Conservation (phyloP, 2,797 vertebrate species). For the Anguilla pacifica region DNA sequence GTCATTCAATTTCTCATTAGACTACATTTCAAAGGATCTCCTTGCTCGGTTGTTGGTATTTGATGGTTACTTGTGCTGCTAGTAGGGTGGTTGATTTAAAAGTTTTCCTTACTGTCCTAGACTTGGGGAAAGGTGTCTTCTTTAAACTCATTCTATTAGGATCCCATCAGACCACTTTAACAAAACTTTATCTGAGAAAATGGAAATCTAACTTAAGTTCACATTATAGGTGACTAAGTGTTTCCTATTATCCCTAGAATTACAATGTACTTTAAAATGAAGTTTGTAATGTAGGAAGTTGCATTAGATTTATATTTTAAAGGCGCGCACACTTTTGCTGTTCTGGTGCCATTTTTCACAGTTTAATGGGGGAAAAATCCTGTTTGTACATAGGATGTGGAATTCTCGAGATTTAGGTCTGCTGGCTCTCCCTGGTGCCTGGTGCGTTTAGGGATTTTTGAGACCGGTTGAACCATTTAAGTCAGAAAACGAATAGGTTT, state of each 20-base stretch:
- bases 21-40: not conserved
- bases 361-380: not conserved
- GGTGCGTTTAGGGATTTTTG: not conserved
- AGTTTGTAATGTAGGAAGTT: too few species aligned
- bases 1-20: not conserved
- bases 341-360: not conserved
- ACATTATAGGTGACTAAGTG: not conserved
- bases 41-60: not conserved
- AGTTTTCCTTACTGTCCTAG: not conserved
- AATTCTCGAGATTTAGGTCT: not conserved
- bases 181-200: not conserved
- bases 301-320: not conserved
- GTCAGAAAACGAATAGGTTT: not conserved
- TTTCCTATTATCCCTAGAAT: not conserved
- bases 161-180: not conserved
- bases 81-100: not conserved
- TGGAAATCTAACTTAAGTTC: not conserved
- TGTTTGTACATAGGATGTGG: not conserved
- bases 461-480: too few species aligned
- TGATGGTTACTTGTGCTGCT: not conserved
- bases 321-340: not conserved
- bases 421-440: not conserved
- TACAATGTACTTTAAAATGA: too few species aligned
- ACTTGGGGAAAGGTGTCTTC: too few species aligned
- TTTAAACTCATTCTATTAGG: not conserved